Base-by-base conservation (phyloP, 2,797 vertebrate genomes). In the Enteromius treurensis region DNA sequence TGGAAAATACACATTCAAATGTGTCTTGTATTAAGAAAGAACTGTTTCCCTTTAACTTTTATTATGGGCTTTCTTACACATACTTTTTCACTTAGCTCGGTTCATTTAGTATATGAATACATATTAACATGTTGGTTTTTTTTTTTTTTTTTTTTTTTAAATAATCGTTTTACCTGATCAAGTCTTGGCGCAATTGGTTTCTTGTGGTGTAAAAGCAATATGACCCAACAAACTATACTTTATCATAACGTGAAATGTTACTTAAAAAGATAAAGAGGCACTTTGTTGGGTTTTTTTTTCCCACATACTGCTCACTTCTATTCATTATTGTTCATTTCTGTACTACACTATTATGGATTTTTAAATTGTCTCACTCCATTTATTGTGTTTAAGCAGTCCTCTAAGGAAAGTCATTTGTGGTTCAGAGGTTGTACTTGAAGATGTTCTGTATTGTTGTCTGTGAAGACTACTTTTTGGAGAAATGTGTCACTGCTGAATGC, bases 401-500 rank as follows among this genome's bases (percentile, higher is more conserved):
- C 17, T 32, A 6, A n/a, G 17, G 40, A 32, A 32, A 32, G 21
- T 60, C 3, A 0, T 11, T 77, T 21, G 9, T 19, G 42, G 26
- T 78, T 76, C 11, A 21, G 60, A 15, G 14, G 40, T 34, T 67
- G 17, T 65, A 11, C 23, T 19, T 47, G 23, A 13, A 62, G 55
- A 62, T 26, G 8, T 15, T 34, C 9, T 53, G 3, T 49, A 5
- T 51, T 55, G 1, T 68, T 71, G 29, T 17, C 17, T 40, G n/a
- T 68, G 55, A 37, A 37, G 29, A 42, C 37, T 40, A 4, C 55
- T 65, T 76, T 77, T 79, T 29, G 45, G 26, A 37, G n/a, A 53
- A 70, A 45, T 47, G 68, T 40, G 71, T 65, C 79, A 15, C 19
- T 60, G 51, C 37, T 64, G 15, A 81, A 62, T 81, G n/a, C 70